Evolutionary conservation across 2,888 invertebrate species (phyloP).

Genomic region (Habrosyne pyritoides): DNA sequence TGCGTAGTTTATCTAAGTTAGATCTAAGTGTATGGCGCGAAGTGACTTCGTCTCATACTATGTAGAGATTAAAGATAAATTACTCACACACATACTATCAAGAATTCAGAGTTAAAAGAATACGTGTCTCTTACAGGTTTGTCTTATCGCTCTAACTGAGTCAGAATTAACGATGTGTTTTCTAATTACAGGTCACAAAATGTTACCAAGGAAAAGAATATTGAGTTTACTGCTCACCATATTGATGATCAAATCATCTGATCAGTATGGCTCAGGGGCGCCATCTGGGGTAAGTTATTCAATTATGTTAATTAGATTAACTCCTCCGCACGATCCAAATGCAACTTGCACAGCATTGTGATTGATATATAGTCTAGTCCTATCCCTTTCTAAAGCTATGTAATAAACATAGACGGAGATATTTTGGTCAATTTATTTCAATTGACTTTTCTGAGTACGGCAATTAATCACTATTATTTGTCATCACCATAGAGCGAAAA

Average conservation of each 20-base stretch:
- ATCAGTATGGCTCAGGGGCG: slow-evolving; percentile 71
- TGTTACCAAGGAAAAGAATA: slow-evolving; percentile 73
- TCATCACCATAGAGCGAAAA: too few species aligned
- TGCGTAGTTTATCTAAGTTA: too few species aligned
- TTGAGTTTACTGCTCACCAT: slow-evolving; percentile 41
- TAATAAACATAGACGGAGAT: too few species aligned
- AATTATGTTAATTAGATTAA: background rate
- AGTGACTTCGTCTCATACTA: too few species aligned
- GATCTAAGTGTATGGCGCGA: too few species aligned
- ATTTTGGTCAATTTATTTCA: too few species aligned
- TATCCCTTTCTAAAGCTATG: too few species aligned
- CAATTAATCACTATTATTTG: too few species aligned
- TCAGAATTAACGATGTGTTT: slow-evolving; percentile 6
- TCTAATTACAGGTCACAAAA: slow-evolving; percentile 43
- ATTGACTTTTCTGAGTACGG: too few species aligned
- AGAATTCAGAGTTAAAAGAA: background rate
- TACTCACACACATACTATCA: background rate
- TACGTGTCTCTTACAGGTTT: background rate
- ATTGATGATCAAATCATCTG: slow-evolving; percentile 50
- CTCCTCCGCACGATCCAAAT: too few species aligned
- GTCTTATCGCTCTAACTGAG: background rate
- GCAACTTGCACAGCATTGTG: too few species aligned
- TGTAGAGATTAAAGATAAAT: background rate
- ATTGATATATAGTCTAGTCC: too few species aligned
- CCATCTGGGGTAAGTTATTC: slow-evolving; percentile 61